Conservation (phyloP, 2,888 invertebrate genomes). For the Aphidoletes aphidimyza region DNA sequence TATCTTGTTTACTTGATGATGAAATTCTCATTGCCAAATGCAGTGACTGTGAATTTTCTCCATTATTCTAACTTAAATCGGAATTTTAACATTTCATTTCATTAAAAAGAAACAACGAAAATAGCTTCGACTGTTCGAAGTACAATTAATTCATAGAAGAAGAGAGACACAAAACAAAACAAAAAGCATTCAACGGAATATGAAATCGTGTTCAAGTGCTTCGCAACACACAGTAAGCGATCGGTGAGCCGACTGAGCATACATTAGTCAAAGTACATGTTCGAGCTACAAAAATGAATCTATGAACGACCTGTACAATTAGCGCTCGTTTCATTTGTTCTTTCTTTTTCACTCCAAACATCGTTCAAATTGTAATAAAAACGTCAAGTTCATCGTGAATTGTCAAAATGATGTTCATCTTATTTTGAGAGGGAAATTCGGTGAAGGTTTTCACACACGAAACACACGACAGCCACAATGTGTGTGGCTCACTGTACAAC, state of each 20-base stretch:
- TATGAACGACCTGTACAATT: not conserved
- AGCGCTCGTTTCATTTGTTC: not conserved
- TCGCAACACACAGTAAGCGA: not conserved
- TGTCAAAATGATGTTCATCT: not conserved
- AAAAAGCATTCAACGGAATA: not conserved
- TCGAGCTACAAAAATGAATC: not conserved
- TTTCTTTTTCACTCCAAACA: not conserved
- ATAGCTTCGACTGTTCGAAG: not conserved
- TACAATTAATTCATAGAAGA: slow-evolving; percentile 21
- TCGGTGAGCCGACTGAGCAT: too few species aligned
- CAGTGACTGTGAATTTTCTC: slow-evolving; percentile 36
- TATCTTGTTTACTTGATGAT: slow-evolving; percentile 2
- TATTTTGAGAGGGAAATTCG: not conserved
- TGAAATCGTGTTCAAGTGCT: slow-evolving; percentile 30
- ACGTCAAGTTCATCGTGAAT: not conserved
- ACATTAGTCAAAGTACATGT: too few species aligned
- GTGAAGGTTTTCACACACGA: slow-evolving; percentile 16
- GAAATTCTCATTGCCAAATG: slow-evolving; percentile 49
- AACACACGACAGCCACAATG: too few species aligned
- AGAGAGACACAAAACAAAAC: too few species aligned
- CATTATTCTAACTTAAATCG: not conserved
- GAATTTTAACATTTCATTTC: not conserved
- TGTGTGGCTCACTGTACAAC: not conserved
- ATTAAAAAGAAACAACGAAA: not conserved
- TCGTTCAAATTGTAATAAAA: not conserved